These are phyloP conservation scores for Pelecanoides urinatrix DNA, from an alignment of 2,113 vertebrate species.

Conservation along the genomic window DNA sequence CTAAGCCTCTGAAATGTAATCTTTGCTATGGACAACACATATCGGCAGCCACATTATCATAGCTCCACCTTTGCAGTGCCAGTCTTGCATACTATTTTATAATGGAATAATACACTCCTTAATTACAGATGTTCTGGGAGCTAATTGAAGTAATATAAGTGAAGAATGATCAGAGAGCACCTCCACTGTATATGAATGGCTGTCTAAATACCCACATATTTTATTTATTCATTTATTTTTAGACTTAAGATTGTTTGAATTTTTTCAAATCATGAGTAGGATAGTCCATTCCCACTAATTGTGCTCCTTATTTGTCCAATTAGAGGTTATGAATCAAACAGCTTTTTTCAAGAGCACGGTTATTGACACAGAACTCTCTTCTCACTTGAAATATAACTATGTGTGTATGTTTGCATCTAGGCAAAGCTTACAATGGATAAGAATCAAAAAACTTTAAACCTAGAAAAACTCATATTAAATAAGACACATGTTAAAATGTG, in stretches of 20 bases:
- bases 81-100: not conserved
- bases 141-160: not conserved
- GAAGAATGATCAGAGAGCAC: not conserved
- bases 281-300: not conserved
- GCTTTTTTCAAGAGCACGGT: not conserved
- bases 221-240: not conserved
- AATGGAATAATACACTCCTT: not conserved
- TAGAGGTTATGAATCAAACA: not conserved
- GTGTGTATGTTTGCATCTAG: rapidly evolving
- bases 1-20: too few species aligned
- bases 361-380: not conserved
- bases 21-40: not conserved
- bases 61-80: not conserved
- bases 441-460: not conserved
- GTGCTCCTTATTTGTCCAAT: not conserved
- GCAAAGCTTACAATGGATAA: not conserved
- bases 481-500: not conserved
- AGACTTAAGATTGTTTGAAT: not conserved
- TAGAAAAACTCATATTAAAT: not conserved
- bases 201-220: not conserved
- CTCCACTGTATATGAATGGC: not conserved
- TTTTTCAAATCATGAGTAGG: not conserved
- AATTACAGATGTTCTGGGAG: not conserved
- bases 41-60: not conserved
- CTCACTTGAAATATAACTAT: not conserved